Conservation (phyloP, 2,888 invertebrate genomes). For the Agrotis ipsilon region DNA sequence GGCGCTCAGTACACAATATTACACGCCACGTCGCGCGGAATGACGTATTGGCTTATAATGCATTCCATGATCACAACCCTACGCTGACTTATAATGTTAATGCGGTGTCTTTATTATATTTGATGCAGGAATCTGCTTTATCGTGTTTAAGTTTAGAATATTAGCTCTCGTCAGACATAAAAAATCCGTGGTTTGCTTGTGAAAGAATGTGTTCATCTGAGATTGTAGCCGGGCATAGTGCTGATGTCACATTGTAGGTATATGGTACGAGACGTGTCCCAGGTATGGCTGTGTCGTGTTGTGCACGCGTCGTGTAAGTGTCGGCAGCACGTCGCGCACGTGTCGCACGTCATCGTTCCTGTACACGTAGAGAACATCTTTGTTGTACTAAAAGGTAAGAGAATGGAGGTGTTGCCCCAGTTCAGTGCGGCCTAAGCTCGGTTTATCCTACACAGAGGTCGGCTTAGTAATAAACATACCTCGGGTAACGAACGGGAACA, state of each 20-base stretch:
- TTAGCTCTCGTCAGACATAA: too few relatives aligned
- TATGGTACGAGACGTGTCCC: neutral
- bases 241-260: neutral
- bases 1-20: neutral
- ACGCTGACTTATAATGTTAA: neutral
- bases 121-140: neutral
- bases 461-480: neutral
- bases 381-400: neutral
- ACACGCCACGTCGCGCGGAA: constrained; percentile 7
- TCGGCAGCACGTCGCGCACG: neutral
- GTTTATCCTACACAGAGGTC: neutral
- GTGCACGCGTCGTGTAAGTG: neutral
- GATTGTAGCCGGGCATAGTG: too few relatives aligned
- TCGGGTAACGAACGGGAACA: neutral
- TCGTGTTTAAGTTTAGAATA: too few relatives aligned
- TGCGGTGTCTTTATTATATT: neutral
- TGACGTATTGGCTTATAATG: constrained; percentile 25
- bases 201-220: too few relatives aligned
- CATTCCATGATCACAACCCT: constrained; percentile 21
- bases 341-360: neutral
- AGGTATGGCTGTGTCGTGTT: neutral
- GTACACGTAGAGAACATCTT: neutral
- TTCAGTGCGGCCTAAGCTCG: neutral
- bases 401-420: neutral
- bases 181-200: neutral